Conservation (phyloP, 2,888 invertebrate genomes). For the Athripsodes cinereus region DNA sequence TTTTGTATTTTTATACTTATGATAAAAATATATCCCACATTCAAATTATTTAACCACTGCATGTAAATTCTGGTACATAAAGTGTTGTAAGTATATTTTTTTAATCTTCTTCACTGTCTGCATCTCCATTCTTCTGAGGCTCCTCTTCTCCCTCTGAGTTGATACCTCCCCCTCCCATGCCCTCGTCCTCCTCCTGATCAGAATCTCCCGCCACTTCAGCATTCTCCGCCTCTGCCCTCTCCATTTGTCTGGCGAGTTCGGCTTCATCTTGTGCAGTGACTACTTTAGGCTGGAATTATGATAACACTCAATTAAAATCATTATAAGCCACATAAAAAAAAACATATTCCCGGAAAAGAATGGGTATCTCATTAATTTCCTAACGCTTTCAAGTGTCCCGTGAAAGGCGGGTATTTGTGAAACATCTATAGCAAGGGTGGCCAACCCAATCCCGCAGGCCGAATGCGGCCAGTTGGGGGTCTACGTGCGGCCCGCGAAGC, state of each 20-base stretch:
- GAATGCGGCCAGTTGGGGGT: no score
- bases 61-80: background rate
- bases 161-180: slow-evolving; percentile 45
- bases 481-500: no score
- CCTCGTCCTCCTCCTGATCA: slow-evolving; percentile 72
- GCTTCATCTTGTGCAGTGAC: slow-evolving; percentile 98
- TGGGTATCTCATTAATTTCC: no score
- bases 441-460: no score
- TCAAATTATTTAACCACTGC: no score
- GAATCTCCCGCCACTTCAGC: slow-evolving; percentile 90
- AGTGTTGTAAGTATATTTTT: background rate
- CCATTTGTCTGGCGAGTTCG: slow-evolving; percentile 89
- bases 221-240: slow-evolving; percentile 89
- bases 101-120: slow-evolving; percentile 33
- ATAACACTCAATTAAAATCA: background rate
- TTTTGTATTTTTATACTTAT: no score
- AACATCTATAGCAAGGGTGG: no score
- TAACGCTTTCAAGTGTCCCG: no score
- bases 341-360: no score
- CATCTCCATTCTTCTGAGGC: slow-evolving; percentile 38
- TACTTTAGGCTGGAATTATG: slow-evolving; percentile 73
- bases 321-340: no score
- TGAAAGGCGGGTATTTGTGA: no score
- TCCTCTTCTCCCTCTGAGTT: slow-evolving; percentile 37
- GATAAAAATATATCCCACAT: no score